These are phyloP conservation scores for Dromiciops gliroides DNA, from an alignment of 2,113 vertebrate species.

Conservation along the genomic window DNA sequence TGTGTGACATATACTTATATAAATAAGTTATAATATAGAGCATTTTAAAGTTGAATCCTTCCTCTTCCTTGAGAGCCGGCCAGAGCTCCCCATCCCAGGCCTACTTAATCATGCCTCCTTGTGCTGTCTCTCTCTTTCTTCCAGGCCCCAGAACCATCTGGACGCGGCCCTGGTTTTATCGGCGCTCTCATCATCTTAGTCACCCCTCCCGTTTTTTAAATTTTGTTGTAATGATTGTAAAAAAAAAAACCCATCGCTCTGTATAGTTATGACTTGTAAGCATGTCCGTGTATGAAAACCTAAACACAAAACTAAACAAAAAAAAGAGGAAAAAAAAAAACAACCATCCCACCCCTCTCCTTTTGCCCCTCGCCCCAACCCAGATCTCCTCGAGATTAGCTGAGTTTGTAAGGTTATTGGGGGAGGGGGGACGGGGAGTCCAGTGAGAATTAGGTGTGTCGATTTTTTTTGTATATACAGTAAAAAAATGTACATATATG, in stretches of 20 bases:
- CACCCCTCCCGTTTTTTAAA: slow-evolving; percentile 78
- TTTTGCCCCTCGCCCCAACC: slow-evolving; percentile 2
- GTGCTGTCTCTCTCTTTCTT: slow-evolving; percentile 82
- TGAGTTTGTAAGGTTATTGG: slow-evolving; percentile 88
- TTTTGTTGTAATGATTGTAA: slow-evolving; percentile 89
- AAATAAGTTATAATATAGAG: background rate
- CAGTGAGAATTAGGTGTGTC: slow-evolving; percentile 92
- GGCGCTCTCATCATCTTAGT: slow-evolving; percentile 89
- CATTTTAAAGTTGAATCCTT: background rate
- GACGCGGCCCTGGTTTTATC: slow-evolving; percentile 92
- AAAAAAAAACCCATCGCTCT: slow-evolving; percentile 90
- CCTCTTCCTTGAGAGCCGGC: background rate
- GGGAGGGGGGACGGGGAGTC: slow-evolving; percentile 83
- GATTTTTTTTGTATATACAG: slow-evolving; percentile 98
- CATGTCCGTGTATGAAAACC: slow-evolving; percentile 96
- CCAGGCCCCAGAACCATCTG: slow-evolving; percentile 94
- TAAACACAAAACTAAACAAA: slow-evolving; percentile 71
- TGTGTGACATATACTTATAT: background rate
- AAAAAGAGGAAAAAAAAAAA: slow-evolving; percentile 11
- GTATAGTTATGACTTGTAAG: slow-evolving; percentile 96
- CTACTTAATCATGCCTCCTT: slow-evolving; percentile 55
- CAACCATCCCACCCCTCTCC: slow-evolving; percentile 31
- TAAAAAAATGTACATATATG: slow-evolving; percentile 98
- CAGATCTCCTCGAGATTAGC: slow-evolving; percentile 89
- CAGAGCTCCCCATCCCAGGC: background rate